Conservation (phyloP, 30 jellyfish, hydroid and myxozoan species). For the Aurelia coerulea region DNA sequence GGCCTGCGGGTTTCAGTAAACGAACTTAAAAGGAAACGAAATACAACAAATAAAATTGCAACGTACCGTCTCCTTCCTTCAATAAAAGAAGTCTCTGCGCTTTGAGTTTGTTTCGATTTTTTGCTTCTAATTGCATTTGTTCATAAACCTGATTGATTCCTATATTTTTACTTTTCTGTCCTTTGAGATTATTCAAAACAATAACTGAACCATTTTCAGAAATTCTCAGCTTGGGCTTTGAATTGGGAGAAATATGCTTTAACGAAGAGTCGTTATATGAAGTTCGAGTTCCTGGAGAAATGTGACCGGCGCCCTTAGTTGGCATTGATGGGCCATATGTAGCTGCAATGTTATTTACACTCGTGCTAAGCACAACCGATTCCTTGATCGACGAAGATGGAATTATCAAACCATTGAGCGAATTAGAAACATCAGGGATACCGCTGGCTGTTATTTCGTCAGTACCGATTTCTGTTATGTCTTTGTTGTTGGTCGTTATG, state of each 20-base stretch:
- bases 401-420: background rate
- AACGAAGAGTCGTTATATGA: background rate
- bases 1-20: no score
- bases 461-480: no score
- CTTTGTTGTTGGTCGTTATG: background rate
- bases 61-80: constrained; percentile 50
- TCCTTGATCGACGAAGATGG: background rate
- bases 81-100: constrained; percentile 21
- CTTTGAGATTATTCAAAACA: constrained; percentile 25
- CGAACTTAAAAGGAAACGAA: no score
- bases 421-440: background rate
- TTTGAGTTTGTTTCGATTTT: constrained; percentile 16
- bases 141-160: constrained; percentile 31
- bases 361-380: background rate
- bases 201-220: constrained; percentile 54
- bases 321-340: constrained; percentile 12
- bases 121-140: constrained; percentile 26
- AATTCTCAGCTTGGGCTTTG: constrained; percentile 51
- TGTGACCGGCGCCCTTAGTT: constrained; percentile 19
- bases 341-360: background rate
- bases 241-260: constrained; percentile 42
- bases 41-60: background rate
- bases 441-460: background rate
- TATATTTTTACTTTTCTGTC: constrained; percentile 1
- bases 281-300: constrained; percentile 34